Conservation (phyloP, 2,888 invertebrate genomes). For the Vanessa cardui region DNA sequence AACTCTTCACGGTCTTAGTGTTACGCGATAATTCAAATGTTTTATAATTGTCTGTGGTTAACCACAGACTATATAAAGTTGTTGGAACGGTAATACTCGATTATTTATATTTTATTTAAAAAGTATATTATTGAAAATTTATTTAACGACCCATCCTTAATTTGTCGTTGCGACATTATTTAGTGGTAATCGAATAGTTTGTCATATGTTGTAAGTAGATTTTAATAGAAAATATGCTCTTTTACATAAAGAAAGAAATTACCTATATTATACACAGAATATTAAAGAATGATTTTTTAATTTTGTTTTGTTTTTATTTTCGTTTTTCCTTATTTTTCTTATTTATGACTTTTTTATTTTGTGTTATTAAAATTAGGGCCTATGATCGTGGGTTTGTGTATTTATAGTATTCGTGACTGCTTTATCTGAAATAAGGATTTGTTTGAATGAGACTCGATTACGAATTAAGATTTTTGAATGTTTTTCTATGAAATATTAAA, state of each 20-base stretch:
- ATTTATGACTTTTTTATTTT: constrained; percentile 43
- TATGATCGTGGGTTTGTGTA: constrained; percentile 36
- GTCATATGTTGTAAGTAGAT: constrained; percentile 71
- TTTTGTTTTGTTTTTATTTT: constrained; percentile 56
- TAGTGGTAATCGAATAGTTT: constrained; percentile 61
- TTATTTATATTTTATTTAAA: constrained; percentile 81
- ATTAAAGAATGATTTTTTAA: constrained; percentile 78
- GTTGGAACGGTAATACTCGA: constrained; percentile 81
- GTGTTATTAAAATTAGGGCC: constrained; percentile 41
- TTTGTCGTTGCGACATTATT: constrained; percentile 70
- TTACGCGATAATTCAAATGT: constrained; percentile 58
- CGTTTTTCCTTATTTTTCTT: constrained; percentile 50
- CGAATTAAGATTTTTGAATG: constrained; percentile 51
- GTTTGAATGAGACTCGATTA: constrained; percentile 59
- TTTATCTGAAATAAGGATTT: constrained; percentile 59
- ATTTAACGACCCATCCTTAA: constrained; percentile 64
- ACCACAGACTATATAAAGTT: constrained; percentile 71
- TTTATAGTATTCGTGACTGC: constrained; percentile 25
- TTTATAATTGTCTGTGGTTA: constrained; percentile 73
- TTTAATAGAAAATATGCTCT: constrained; percentile 73
- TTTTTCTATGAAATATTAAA: constrained; percentile 44
- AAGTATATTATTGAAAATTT: constrained; percentile 66
- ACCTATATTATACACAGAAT: constrained; percentile 72
- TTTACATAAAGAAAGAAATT: constrained; percentile 60
- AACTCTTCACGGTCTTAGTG: constrained; percentile 51